A percentile compares a stretch with the other conserved stretches of the same genome.
Conservation (phyloP, 2,113 vertebrate genomes). For the Myrmecobius fasciatus region DNA sequence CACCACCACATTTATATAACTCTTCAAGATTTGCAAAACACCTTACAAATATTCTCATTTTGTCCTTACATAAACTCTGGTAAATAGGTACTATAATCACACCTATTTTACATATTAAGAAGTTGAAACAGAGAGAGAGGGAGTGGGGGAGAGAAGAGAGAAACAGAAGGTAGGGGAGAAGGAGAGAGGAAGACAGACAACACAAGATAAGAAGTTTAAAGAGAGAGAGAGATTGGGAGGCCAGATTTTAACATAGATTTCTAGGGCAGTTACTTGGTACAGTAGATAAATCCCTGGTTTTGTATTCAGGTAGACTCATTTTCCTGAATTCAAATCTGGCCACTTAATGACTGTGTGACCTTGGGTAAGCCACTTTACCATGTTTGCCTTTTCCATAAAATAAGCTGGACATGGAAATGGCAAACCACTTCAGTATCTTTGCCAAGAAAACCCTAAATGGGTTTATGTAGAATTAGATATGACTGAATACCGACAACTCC, state of each 20-base stretch:
- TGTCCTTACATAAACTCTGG: background rate
- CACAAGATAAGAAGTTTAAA: too few species aligned
- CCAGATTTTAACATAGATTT: background rate
- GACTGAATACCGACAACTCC: background rate
- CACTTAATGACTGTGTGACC: background rate
- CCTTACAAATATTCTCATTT: background rate
- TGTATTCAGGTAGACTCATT: too few species aligned
- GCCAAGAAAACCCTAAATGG: background rate
- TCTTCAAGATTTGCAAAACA: background rate
- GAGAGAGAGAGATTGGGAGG: background rate
- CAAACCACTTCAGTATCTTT: background rate
- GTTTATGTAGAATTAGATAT: background rate
- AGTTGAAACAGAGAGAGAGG: background rate
- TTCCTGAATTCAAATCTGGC: too few species aligned
- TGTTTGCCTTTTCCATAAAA: background rate
- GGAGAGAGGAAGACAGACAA: too few species aligned
- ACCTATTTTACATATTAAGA: background rate
- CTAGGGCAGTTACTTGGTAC: too few species aligned
- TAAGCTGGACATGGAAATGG: background rate
- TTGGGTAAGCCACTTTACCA: background rate
- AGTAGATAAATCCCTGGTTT: too few species aligned
- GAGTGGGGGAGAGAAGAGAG: too few species aligned
- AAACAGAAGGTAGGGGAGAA: too few species aligned
- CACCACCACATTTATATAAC: background rate
- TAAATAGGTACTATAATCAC: background rate